Evolutionary conservation across 2,797 vertebrate species (phyloP).

Genomic region (Crypturellus tataupa): DNA sequence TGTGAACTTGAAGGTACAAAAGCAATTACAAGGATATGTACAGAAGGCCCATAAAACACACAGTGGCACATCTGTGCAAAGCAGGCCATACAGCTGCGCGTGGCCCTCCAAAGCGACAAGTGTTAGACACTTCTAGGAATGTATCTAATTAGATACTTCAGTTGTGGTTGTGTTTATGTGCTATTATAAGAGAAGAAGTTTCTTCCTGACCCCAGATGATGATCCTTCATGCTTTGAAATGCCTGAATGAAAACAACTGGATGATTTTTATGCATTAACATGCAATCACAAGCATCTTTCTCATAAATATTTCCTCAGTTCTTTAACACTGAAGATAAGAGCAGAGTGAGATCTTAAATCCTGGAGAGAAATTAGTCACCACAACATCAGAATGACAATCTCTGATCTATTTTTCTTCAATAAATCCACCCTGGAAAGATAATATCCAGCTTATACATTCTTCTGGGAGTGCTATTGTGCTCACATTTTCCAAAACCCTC

Average conservation of each 20-base stretch:
- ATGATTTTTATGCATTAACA: slow-evolving; percentile 60
- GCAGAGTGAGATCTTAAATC: neutral
- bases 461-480: neutral
- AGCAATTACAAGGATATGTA: neutral
- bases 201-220: slow-evolving; percentile 38
- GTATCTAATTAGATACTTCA: slow-evolving; percentile 18
- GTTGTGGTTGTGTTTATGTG: slow-evolving; percentile 18
- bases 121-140: neutral
- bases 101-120: slow-evolving; percentile 22
- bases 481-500: neutral
- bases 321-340: neutral
- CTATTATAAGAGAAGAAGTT: slow-evolving; percentile 52
- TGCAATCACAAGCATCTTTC: slow-evolving; percentile 54
- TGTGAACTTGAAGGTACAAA: neutral
- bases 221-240: slow-evolving; percentile 44
- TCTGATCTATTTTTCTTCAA: neutral
- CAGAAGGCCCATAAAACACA: neutral
- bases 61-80: neutral
- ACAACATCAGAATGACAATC: neutral
- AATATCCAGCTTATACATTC: neutral
- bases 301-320: slow-evolving; percentile 25
- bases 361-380: neutral
- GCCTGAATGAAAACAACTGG: slow-evolving; percentile 46
- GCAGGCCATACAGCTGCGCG: neutral
- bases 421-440: neutral